Evolutionary conservation across 1,140 invertebrate genomes (phyloP).

Genomic region (Calycopis cecrops): DNA sequence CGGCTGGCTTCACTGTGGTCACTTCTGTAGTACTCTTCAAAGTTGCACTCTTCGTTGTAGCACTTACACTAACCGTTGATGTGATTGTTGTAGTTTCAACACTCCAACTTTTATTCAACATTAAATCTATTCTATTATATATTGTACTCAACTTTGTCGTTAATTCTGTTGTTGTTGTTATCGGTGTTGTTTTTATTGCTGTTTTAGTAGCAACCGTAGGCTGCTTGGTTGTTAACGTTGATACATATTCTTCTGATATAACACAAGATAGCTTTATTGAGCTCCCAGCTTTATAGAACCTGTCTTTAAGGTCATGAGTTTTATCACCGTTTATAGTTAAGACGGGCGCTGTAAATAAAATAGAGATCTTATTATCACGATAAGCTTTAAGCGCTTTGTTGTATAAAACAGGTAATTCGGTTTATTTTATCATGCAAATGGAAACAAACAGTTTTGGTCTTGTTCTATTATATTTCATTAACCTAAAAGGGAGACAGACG

Average conservation of each 20-base stretch:
- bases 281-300: slow-evolving; percentile 84
- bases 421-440: background rate
- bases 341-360: slow-evolving; percentile 75
- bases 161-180: slow-evolving; percentile 53
- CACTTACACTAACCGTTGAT: slow-evolving; percentile 63
- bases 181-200: slow-evolving; percentile 34
- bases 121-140: slow-evolving; percentile 68
- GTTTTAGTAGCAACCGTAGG: slow-evolving; percentile 41
- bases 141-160: slow-evolving; percentile 64
- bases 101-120: slow-evolving; percentile 70
- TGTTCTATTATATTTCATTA: slow-evolving; percentile 7
- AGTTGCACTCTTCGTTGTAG: slow-evolving; percentile 47
- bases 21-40: slow-evolving; percentile 44
- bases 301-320: slow-evolving; percentile 79
- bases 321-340: slow-evolving; percentile 81
- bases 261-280: slow-evolving; percentile 82
- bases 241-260: slow-evolving; percentile 57
- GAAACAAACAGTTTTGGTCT: slow-evolving; percentile 1
- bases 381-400: slow-evolving; percentile 6
- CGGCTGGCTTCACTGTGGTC: slow-evolving; percentile 60
- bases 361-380: slow-evolving; percentile 17
- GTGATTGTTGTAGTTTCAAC: slow-evolving; percentile 63
- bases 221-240: slow-evolving; percentile 43
- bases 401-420: background rate
- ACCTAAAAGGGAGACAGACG: background rate